Conservation (phyloP, 2,113 vertebrate species). For the Podarcis muralis region DNA sequence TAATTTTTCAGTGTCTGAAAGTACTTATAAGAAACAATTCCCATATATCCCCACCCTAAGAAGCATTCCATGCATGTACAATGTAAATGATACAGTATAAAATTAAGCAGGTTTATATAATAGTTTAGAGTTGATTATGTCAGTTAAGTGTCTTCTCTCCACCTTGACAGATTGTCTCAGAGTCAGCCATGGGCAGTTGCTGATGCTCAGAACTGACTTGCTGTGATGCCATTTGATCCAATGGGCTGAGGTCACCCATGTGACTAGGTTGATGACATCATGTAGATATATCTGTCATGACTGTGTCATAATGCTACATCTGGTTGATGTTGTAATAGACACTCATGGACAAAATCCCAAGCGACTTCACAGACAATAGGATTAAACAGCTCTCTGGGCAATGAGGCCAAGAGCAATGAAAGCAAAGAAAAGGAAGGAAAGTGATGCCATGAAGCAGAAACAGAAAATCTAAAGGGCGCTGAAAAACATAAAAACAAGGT, state of each 20-base stretch:
- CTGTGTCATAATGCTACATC: no score
- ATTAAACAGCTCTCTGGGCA: not conserved
- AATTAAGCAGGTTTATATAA: no score
- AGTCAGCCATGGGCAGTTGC: no score
- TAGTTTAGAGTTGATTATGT: no score
- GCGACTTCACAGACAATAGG: not conserved
- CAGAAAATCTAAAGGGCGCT: not conserved
- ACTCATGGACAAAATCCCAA: not conserved
- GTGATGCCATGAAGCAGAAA: not conserved
- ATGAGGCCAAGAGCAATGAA: not conserved
- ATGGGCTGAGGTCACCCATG: not conserved
- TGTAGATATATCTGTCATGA: not conserved
- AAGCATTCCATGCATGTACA: not conserved
- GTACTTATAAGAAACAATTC: no score
- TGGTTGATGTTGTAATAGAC: not conserved
- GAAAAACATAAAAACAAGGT: not conserved
- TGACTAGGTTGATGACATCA: not conserved
- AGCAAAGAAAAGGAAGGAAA: not conserved
- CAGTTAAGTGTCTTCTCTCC: no score
- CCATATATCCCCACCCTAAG: no score
- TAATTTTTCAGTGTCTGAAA: no score
- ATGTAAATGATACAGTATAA: no score
- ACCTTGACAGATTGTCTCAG: no score
- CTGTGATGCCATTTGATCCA: not conserved
- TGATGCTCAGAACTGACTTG: not conserved